phyloP scores from a whole-genome alignment of 2,888 invertebrate genomes.

The Pterostichus niger region DNA sequence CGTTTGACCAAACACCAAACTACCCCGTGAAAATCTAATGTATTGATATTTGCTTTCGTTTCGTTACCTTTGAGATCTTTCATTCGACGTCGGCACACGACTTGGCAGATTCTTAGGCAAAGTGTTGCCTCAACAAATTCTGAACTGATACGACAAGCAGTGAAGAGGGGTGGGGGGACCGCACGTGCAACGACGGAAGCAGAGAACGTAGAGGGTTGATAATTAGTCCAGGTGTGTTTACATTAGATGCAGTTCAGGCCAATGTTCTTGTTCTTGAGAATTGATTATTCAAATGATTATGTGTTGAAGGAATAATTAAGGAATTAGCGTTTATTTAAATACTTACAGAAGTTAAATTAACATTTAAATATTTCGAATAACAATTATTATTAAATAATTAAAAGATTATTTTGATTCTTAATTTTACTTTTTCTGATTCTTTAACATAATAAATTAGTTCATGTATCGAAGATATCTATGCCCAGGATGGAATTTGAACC shows the following conservation, averaged over 20 bases:
- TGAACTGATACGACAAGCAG: neutral
- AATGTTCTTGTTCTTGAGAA: slow-evolving; percentile 21
- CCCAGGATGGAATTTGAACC: no score
- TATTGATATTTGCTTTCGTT: slow-evolving; percentile 43
- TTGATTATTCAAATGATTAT: slow-evolving; percentile 43
- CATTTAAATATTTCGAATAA: no score
- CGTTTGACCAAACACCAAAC: slow-evolving; percentile 26
- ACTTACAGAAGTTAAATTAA: no score
- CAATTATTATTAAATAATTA: no score
- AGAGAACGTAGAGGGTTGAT: neutral
- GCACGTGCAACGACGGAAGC: neutral
- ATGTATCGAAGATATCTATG: no score
- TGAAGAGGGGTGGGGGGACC: neutral
- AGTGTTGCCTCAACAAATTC: slow-evolving; percentile 13
- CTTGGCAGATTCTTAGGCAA: slow-evolving; percentile 42
- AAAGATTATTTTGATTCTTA: no score
- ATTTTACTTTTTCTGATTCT: no score
- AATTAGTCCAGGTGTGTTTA: slow-evolving; percentile 48
- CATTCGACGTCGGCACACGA: neutral
- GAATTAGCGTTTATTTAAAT: neutral
- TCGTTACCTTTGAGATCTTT: slow-evolving; percentile 29
- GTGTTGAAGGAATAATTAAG: slow-evolving; percentile 15
- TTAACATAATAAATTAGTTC: no score
- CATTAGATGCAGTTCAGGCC: slow-evolving; percentile 23
- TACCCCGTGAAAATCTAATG: neutral